A percentile compares a stretch with the other conserved stretches of the same genome.
These are phyloP conservation scores for Icerya purchasi DNA, from an alignment of 2,888 invertebrate genomes.

Conservation along the genomic window DNA sequence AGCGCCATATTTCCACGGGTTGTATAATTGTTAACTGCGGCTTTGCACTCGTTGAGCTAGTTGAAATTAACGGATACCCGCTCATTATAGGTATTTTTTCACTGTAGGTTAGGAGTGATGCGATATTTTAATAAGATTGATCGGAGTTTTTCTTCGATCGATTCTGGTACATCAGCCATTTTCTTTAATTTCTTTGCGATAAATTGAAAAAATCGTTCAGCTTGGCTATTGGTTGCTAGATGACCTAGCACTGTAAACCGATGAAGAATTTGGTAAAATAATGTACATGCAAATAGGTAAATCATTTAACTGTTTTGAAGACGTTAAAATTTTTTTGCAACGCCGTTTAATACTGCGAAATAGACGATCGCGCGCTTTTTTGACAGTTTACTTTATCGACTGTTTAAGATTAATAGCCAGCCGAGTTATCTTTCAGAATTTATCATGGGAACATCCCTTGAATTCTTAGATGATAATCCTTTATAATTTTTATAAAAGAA, in stretches of 20 bases:
- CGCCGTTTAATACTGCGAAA: too few species aligned
- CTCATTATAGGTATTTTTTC: constrained; percentile 14
- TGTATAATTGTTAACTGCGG: constrained; percentile 11
- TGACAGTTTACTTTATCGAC: too few species aligned
- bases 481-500: too few species aligned
- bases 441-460: too few species aligned
- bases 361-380: too few species aligned
- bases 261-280: constrained; percentile 15
- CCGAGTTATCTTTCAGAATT: too few species aligned
- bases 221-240: constrained; percentile 16
- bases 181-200: constrained; percentile 12
- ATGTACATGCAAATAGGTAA: background rate
- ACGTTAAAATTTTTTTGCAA: too few species aligned
- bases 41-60: constrained; percentile 12
- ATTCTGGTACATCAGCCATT: constrained; percentile 8
- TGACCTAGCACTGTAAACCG: constrained; percentile 12
- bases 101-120: constrained; percentile 14
- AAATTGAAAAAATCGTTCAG: constrained; percentile 15
- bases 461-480: too few species aligned
- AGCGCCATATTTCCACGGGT: constrained; percentile 16
- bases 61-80: background rate
- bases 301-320: too few species aligned
- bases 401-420: too few species aligned
- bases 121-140: constrained; percentile 15
- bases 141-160: constrained; percentile 11